These are phyloP conservation scores for Montipora efflorescens DNA, from an alignment of 64 coral and sea anemone genomes.

Conservation along the genomic window DNA sequence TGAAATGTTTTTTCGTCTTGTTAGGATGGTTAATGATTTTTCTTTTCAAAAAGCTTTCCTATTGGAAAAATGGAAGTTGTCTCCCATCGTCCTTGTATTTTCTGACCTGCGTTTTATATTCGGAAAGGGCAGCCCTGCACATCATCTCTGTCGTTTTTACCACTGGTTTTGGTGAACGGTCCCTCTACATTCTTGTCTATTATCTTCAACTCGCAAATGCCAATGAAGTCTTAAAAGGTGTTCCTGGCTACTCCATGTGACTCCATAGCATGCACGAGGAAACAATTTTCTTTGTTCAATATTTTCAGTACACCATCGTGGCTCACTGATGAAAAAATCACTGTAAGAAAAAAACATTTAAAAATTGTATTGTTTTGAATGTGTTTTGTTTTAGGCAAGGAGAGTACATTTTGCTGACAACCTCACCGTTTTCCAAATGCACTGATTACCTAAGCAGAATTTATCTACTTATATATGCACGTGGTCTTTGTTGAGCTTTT, in stretches of 20 bases:
- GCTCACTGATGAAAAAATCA: not conserved
- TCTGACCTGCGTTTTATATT: not conserved
- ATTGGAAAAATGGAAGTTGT: not conserved
- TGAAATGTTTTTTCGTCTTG: no score
- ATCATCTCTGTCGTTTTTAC: not conserved
- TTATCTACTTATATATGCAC: constrained; percentile 16
- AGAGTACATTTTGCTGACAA: not conserved
- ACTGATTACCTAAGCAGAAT: constrained; percentile 13
- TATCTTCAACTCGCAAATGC: constrained; percentile 1
- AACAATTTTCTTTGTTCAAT: not conserved
- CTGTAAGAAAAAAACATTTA: constrained; percentile 4
- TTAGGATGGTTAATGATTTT: no score
- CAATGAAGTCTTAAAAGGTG: not conserved
- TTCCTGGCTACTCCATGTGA: constrained; percentile 26
- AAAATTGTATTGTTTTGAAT: constrained; percentile 5
- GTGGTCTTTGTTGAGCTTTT: not conserved
- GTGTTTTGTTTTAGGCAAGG: constrained; percentile 7
- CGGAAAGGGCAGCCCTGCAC: constrained; percentile 5
- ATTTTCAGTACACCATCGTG: not conserved
- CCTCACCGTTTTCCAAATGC: constrained; percentile 10
- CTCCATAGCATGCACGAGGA: constrained; percentile 1
- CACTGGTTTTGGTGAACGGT: not conserved
- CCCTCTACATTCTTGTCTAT: not conserved
- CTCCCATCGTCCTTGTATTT: not conserved
- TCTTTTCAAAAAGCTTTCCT: not conserved